Conservation (phyloP, 2,888 invertebrate genomes). For the Iselma pallidipennis region DNA sequence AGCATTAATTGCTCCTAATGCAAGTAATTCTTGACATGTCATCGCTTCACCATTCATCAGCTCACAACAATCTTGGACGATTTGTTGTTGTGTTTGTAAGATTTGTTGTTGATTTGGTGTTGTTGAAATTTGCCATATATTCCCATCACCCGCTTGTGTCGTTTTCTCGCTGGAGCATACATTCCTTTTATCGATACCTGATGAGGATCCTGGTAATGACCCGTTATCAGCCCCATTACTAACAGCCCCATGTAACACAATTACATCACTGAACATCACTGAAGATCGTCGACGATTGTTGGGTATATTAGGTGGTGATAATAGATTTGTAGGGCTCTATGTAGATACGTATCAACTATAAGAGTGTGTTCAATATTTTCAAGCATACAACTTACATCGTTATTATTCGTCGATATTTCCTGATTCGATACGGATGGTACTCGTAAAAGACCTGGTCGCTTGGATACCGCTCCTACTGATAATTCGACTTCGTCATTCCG, state of each 20-base stretch:
- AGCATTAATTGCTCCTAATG: constrained; percentile 90
- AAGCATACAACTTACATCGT: constrained; percentile 44
- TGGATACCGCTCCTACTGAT: constrained; percentile 50
- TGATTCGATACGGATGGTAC: constrained; percentile 66
- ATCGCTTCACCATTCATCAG: constrained; percentile 67
- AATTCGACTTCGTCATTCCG: constrained; percentile 35
- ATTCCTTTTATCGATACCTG: constrained; percentile 60
- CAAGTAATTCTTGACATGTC: constrained; percentile 89
- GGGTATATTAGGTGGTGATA: constrained; percentile 74
- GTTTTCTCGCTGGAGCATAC: constrained; percentile 86
- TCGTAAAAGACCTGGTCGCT: constrained; percentile 63
- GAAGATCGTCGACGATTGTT: constrained; percentile 76
- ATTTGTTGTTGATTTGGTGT: constrained; percentile 44
- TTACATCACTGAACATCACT: constrained; percentile 88
- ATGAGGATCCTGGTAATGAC: constrained; percentile 44
- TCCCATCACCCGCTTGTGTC: constrained; percentile 81
- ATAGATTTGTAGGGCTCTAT: constrained; percentile 69
- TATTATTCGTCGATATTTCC: constrained; percentile 57
- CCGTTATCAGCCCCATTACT: constrained; percentile 41
- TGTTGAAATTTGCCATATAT: constrained; percentile 65
- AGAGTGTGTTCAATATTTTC: background rate
- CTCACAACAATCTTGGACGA: constrained; percentile 61
- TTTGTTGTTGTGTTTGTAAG: constrained; percentile 50
- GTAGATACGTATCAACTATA: background rate
- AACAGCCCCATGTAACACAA: constrained; percentile 67